Evolutionary conservation across 2,888 invertebrate species (phyloP).

Genomic region (Tuberolachnus salignus): DNA sequence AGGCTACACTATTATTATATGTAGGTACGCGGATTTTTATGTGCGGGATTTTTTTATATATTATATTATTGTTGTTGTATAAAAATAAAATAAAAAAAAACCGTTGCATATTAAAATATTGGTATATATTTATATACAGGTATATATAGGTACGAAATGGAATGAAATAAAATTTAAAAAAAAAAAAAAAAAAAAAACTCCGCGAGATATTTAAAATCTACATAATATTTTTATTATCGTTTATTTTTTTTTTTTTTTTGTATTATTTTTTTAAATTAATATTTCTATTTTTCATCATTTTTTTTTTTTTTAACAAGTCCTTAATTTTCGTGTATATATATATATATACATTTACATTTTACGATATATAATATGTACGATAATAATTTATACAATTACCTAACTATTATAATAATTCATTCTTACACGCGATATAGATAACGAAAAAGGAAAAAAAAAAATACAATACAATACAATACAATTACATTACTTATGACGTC

Average conservation of each 20-base stretch:
- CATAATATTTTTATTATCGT: background rate
- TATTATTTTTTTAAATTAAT: background rate
- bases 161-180: too few relatives aligned
- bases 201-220: slow-evolving; percentile 8
- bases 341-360: slow-evolving; percentile 30
- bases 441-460: slow-evolving; percentile 8
- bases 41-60: background rate
- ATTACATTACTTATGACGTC: background rate
- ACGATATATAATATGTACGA: background rate
- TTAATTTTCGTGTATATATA: slow-evolving; percentile 21
- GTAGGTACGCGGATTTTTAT: background rate
- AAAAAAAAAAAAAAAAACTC: background rate
- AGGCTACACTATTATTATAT: slow-evolving; percentile 39
- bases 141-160: background rate
- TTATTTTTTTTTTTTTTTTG: background rate
- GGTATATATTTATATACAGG: too few relatives aligned
- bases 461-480: background rate
- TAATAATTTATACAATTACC: too few relatives aligned
- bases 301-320: slow-evolving; percentile 42
- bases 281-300: slow-evolving; percentile 18
- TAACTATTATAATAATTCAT: too few relatives aligned
- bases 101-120: background rate
- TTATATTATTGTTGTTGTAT: background rate
- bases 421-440: background rate
- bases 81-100: background rate